Base-by-base conservation (phyloP, 2,888 invertebrate species). In the Globia sparganii region DNA sequence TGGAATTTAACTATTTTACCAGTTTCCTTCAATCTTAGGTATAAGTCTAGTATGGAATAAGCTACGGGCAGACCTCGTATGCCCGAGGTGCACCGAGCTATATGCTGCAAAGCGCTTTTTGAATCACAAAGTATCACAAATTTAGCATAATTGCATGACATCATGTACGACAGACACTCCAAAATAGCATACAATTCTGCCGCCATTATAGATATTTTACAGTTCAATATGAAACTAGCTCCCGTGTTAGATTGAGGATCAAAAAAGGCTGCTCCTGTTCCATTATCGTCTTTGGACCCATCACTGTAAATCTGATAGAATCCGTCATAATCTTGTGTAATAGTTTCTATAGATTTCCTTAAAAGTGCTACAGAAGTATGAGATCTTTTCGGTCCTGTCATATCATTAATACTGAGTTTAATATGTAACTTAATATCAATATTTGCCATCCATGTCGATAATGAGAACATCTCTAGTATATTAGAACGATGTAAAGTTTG, bases 241-340 rank as follows among this genome's bases (percentile, higher is more conserved):
- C 31, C 11, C 0, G 8, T 66, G 3, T 58, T 43, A n/a, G 34
- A 66, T n/a, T 73, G 67, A 31, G 67, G 73, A 58, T 73, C 34
- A 59, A 31, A 58, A 68, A 59, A 59, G 18, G 67, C 67, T 46
- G 58, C 73, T 59, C 73, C 73, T 6, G 46, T 46, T 11, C 43
- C 31, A 11, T 58, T 31, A n/a, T 43, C 25, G 25, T 66, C 66
- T 8, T 72, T 66, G 18, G 66, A 66, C 21, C 72, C 58, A 66
- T 73, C 66, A 58, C 28, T 46, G n/a, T 66, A 73, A 43, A 66
- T 58, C 25, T 34, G 65, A 66, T 66, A 72, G 37, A 72, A 72
- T 5, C 40, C 28, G 5, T 64, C 5, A 56, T 72, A 65, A 13
- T 72, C 8, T 64, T 21, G 64, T 21, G 11, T 4, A 18, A 64